A percentile compares a stretch with the other conserved stretches of the same genome.
These are phyloP conservation scores for Puntigrus tetrazona DNA, from an alignment of 2,113 vertebrate genomes.

Conservation along the genomic window DNA sequence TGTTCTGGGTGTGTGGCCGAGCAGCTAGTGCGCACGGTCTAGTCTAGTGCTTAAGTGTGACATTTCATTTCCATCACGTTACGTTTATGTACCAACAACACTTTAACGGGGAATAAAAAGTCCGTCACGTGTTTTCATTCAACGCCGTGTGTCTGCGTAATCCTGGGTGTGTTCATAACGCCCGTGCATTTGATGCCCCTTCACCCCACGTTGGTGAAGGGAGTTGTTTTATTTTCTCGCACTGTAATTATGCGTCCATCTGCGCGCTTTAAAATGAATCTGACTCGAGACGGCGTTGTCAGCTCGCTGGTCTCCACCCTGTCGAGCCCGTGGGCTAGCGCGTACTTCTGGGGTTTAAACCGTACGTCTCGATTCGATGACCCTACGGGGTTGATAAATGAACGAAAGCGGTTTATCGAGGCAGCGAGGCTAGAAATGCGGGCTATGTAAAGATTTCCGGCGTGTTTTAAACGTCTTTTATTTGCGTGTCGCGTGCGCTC, in stretches of 20 bases:
- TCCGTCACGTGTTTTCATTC: constrained; percentile 14
- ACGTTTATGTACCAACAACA: background rate
- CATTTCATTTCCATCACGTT: background rate
- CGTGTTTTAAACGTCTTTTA: background rate
- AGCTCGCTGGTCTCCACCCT: constrained; percentile 20
- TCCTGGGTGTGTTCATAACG: constrained; percentile 51
- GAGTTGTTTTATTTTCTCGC: background rate
- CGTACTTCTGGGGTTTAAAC: background rate
- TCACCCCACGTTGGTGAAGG: background rate
- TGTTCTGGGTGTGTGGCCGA: background rate
- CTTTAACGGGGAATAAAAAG: background rate
- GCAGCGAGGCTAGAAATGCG: background rate
- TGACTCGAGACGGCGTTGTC: background rate
- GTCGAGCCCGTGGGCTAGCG: background rate
- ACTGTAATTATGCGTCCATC: background rate
- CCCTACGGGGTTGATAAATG: background rate
- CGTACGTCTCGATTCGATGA: background rate
- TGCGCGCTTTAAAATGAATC: constrained; percentile 3
- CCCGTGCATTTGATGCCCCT: constrained; percentile 14
- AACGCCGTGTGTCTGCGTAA: constrained; percentile 28
- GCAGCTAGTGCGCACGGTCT: background rate
- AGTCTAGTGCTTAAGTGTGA: background rate
- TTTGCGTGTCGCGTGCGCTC: constrained; percentile 17
- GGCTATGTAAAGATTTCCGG: background rate
- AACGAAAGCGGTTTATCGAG: background rate